A percentile compares a stretch with the other conserved stretches of the same genome.
These are phyloP conservation scores for Xanthostigma xanthostigma DNA, from an alignment of 2,888 invertebrate genomes.

Conservation along the genomic window DNA sequence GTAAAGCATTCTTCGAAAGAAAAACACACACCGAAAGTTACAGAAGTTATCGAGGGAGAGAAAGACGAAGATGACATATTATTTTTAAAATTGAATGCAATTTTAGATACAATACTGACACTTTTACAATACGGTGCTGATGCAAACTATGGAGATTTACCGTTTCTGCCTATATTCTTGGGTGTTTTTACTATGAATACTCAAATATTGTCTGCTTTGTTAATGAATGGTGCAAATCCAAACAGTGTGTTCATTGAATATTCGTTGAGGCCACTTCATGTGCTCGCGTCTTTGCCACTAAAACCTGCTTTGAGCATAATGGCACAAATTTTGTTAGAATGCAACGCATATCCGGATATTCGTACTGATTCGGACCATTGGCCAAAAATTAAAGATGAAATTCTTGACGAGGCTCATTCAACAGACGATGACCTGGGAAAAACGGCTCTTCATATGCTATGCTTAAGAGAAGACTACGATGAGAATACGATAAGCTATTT, in stretches of 20 bases:
- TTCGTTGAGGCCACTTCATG: conserved; percentile 21
- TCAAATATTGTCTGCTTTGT: conserved; percentile 17
- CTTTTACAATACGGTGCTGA: conserved; percentile 22
- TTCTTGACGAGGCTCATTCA: conserved; percentile 13
- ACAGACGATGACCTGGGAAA: conserved; percentile 19
- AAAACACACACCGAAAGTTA: too few species aligned
- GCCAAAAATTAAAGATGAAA: conserved; percentile 16
- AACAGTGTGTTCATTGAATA: conserved; percentile 15
- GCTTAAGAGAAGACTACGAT: conserved; percentile 22
- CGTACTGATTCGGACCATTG: conserved; percentile 20
- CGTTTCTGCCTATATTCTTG: conserved; percentile 22
- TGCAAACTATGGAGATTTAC: conserved; percentile 22
- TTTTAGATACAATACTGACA: conserved; percentile 18
- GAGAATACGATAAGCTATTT: conserved; percentile 16
- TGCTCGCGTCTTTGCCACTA: conserved; percentile 18
- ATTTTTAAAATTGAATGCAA: conserved; percentile 7
- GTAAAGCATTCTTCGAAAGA: too few species aligned
- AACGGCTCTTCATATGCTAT: conserved; percentile 24
- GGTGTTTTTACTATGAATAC: conserved; percentile 21
- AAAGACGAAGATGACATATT: too few species aligned
- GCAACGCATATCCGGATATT: conserved; percentile 20
- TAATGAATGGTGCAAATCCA: conserved; percentile 17
- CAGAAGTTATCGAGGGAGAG: too few species aligned
- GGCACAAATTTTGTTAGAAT: conserved; percentile 16
- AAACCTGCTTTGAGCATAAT: conserved; percentile 14